phyloP scores from a whole-genome alignment of 2,113 vertebrate genomes.

The Microcebus griseorufus region DNA sequence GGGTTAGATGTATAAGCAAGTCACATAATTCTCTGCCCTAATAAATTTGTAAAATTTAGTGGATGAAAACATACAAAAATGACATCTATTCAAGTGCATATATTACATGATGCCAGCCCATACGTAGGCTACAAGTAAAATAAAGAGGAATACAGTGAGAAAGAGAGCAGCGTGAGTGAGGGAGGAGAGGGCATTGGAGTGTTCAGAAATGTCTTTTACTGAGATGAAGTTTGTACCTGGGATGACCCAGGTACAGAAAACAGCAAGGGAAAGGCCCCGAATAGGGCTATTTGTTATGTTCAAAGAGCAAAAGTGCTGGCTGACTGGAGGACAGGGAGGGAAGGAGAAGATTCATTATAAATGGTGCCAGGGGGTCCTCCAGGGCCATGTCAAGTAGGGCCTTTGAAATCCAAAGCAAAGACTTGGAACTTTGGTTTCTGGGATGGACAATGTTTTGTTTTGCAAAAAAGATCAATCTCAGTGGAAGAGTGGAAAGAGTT shows the following conservation, averaged over 20 bases:
- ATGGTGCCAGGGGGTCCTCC: background rate
- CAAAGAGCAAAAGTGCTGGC: background rate
- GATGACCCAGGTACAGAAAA: background rate
- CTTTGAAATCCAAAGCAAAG: conserved; percentile 32
- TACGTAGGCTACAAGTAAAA: background rate
- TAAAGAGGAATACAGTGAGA: background rate
- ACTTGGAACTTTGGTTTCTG: background rate
- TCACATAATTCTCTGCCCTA: background rate
- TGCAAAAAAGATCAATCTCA: background rate
- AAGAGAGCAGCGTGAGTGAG: too few relatives aligned
- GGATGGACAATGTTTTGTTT: background rate
- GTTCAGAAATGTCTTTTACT: background rate
- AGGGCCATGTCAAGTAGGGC: background rate
- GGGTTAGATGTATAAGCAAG: background rate
- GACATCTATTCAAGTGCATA: background rate
- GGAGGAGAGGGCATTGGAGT: background rate
- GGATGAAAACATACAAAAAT: background rate
- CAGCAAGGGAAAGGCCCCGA: background rate
- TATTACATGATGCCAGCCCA: background rate
- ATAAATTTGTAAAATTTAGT: background rate
- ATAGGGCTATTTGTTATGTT: background rate
- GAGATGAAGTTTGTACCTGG: background rate
- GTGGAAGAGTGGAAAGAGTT: background rate
- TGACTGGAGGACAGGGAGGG: background rate
- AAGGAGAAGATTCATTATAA: background rate